Base-by-base conservation (phyloP, 2,888 invertebrate genomes). In the Tachystola acroxantha region DNA sequence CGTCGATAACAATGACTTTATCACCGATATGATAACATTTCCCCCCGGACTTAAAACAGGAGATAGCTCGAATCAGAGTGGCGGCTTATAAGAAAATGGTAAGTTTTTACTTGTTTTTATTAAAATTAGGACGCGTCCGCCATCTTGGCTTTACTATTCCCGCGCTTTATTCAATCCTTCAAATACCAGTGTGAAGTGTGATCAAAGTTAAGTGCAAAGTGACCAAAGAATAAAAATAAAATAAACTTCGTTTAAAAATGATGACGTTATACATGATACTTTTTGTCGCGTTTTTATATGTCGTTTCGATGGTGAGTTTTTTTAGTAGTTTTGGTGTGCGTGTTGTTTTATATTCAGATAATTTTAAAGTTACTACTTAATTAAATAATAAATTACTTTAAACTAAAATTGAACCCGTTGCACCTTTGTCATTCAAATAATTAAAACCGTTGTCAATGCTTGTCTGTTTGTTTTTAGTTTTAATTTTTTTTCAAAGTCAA, bases 1-100 rank as follows among this genome's bases (percentile, higher is more conserved):
- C 34, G 4, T 11, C 37, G 59, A 62, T 65, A 65, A 9, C n/a
- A 4, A 6, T 50, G 39, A 12, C 10, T 13, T 32, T 55, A 48
- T 50, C 48, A 36, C 9, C 37, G 38, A 38, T 44, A 37, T 38
- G 38, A 38, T 45, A 39, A 34, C 19, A 36, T 24, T 31, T 36
- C 24, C 34, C n/a, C 12, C 26, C 10, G 26, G 33, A 31, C 44
- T 36, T 40, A 46, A 48, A 51, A 38, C 51, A 39, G 47, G 45
- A 63, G 69, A 69, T 70, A 74, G 60, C 57, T 50, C 42, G 57
- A 51, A 54, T 60, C 64, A 52, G 61, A 60, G 55, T 61, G 44
- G 40, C 49, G 55, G 57, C 55, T 56, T 55, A 58, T 50, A 65
- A 71, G 73, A 69, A 73, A 81, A 80, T 76, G 80, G 82, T 84